phyloP scores from a whole-genome alignment of 2,113 vertebrate genomes.

The Boulengerochromis microlepis region DNA sequence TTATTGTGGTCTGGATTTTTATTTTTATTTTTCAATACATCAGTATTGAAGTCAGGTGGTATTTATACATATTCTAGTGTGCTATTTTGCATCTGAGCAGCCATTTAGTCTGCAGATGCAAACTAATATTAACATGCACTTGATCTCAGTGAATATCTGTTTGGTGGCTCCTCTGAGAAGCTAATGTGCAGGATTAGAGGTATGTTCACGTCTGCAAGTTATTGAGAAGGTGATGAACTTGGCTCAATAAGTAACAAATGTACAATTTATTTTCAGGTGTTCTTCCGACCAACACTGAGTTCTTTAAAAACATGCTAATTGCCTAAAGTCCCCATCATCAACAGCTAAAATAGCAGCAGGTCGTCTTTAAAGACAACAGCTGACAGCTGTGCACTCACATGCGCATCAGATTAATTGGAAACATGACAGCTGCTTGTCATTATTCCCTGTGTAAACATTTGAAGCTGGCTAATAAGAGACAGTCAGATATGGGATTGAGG shows the following conservation, averaged over 20 bases:
- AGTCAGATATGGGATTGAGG: neutral
- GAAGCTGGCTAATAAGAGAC: neutral
- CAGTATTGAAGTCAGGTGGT: neutral
- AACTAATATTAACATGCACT: neutral
- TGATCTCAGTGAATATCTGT: neutral
- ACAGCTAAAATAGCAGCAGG: neutral
- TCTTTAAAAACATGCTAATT: neutral
- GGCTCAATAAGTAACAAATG: neutral
- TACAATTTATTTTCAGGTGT: neutral
- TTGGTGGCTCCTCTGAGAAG: neutral
- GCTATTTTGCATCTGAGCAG: neutral
- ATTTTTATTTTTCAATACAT: neutral
- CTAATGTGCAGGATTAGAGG: neutral
- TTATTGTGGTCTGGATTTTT: neutral
- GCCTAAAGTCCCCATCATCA: neutral
- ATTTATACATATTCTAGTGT: neutral
- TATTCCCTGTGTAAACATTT: neutral
- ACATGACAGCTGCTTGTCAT: neutral
- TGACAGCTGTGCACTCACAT: neutral
- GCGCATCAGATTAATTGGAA: neutral
- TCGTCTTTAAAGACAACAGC: neutral
- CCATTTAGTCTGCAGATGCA: neutral
- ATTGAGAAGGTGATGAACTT: neutral
- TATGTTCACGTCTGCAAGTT: neutral
- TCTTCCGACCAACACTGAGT: fast-evolving